Evolutionary conservation across 1,140 invertebrate species (phyloP).

Genomic region (Bombus difficillimus): DNA sequence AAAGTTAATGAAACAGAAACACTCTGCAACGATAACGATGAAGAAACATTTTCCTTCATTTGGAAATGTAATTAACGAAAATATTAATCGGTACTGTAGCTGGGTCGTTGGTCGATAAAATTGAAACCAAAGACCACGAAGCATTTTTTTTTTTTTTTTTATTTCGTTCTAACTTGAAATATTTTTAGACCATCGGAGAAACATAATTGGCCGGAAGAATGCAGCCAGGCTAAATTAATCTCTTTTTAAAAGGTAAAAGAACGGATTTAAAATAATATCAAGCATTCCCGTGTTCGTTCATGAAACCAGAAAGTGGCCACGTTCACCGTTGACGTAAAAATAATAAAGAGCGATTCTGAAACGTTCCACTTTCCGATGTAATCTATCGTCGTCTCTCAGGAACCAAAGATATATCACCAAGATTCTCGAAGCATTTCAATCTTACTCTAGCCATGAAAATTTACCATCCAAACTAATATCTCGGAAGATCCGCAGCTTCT

Average conservation of each 20-base stretch:
- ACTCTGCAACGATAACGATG: background rate
- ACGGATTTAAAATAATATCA: too few relatives aligned
- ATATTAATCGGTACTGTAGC: background rate
- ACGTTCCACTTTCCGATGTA: background rate
- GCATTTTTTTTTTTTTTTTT: too few relatives aligned
- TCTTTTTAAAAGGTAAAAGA: too few relatives aligned
- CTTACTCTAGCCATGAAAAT: background rate
- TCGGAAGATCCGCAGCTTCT: background rate
- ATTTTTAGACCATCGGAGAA: too few relatives aligned
- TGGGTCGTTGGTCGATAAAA: too few relatives aligned
- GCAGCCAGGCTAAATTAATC: too few relatives aligned
- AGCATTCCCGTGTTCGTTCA: too few relatives aligned
- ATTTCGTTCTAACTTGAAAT: too few relatives aligned
- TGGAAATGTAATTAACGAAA: background rate
- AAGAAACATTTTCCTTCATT: constrained; percentile 3
- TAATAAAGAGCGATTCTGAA: background rate
- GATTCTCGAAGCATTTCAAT: background rate
- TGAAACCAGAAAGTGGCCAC: too few relatives aligned
- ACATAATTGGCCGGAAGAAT: too few relatives aligned
- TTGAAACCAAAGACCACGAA: too few relatives aligned
- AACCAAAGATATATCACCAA: background rate
- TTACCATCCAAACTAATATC: background rate
- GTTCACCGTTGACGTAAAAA: background rate
- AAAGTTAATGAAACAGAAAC: constrained; percentile 26
- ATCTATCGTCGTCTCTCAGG: background rate